Evolutionary conservation across 2,113 vertebrate species (phyloP).

Genomic region (Saguinus midas): DNA sequence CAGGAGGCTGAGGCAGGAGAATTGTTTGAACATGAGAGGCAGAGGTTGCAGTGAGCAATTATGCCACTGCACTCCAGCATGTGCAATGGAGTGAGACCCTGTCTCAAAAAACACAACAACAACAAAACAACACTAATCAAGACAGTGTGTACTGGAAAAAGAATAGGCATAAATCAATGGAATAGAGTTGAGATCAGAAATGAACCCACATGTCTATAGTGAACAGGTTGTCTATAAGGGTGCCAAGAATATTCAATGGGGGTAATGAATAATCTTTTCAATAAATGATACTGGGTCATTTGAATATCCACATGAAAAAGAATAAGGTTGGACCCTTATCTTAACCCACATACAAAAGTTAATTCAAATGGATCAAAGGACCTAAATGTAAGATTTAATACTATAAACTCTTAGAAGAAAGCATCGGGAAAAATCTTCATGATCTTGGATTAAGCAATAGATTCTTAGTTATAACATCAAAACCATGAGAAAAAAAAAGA

Average conservation of each 20-base stretch:
- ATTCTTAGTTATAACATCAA: not conserved
- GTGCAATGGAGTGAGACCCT: too few species aligned
- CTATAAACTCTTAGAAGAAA: not conserved
- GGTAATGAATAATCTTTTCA: not conserved
- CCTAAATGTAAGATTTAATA: not conserved
- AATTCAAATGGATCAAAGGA: not conserved
- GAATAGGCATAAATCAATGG: not conserved
- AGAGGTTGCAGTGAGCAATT: too few species aligned
- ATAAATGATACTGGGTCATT: not conserved
- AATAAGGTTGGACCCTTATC: not conserved
- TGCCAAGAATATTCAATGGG: not conserved
- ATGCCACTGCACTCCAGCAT: too few species aligned
- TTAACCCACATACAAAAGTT: not conserved
- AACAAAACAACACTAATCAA: not conserved
- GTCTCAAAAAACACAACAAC: too few species aligned
- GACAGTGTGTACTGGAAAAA: not conserved
- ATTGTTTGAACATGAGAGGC: too few species aligned
- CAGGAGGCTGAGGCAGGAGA: too few species aligned
- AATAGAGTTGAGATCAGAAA: not conserved
- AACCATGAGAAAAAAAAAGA: not conserved
- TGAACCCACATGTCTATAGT: not conserved
- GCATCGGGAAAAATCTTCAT: not conserved
- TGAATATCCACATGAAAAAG: not conserved
- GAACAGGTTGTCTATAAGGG: not conserved
- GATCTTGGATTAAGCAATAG: not conserved